Conservation (phyloP, 1,140 invertebrate species). For the Tetragnatha versicolor region DNA sequence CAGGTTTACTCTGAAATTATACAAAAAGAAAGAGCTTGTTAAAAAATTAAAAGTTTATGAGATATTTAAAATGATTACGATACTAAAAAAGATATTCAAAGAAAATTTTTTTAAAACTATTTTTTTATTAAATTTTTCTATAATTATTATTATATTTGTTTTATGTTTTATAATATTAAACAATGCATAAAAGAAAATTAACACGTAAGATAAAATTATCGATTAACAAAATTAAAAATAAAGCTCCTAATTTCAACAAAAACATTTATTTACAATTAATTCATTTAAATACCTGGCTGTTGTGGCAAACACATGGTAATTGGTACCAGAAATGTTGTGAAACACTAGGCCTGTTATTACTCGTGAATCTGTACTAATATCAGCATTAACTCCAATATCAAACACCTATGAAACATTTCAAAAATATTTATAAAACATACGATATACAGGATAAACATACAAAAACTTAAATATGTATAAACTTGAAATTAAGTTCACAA, state of each 20-base stretch:
- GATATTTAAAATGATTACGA: too few relatives aligned
- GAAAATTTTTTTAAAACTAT: background rate
- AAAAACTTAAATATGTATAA: background rate
- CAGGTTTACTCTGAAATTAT: too few relatives aligned
- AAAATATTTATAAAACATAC: background rate
- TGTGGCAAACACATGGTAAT: constrained; percentile 76
- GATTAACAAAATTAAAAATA: too few relatives aligned
- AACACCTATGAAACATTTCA: constrained; percentile 34
- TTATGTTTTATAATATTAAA: too few relatives aligned
- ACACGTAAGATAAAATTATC: too few relatives aligned
- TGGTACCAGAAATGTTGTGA: constrained; percentile 70
- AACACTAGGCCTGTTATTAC: constrained; percentile 82
- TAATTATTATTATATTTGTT: too few relatives aligned
- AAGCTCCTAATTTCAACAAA: too few relatives aligned
- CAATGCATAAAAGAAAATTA: too few relatives aligned
- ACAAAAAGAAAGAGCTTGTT: too few relatives aligned
- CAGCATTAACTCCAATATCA: constrained; percentile 24
- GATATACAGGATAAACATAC: background rate
- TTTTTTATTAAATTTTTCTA: background rate
- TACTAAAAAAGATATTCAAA: background rate
- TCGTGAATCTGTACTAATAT: constrained; percentile 20
- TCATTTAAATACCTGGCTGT: constrained; percentile 79
- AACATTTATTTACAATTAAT: too few relatives aligned
- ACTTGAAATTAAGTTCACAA: background rate
- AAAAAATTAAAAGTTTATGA: too few relatives aligned